These are phyloP conservation scores for Bombus pyrosoma DNA, from an alignment of 1,140 invertebrate genomes.

Conservation along the genomic window DNA sequence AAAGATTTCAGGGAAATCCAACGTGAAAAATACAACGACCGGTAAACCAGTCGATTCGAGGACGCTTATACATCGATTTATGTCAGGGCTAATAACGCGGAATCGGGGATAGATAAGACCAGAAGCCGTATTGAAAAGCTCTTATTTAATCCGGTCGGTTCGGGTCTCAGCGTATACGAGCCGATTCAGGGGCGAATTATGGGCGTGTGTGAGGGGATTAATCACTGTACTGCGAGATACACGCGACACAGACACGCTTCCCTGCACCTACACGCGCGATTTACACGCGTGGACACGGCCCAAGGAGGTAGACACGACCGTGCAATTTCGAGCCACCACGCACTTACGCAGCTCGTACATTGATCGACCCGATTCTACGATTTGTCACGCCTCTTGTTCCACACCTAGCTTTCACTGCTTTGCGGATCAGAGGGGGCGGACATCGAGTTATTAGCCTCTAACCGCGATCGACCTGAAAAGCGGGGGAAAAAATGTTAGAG, in stretches of 20 bases:
- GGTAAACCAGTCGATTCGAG: constrained; percentile 29
- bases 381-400: constrained; percentile 75
- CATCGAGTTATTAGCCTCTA: constrained; percentile 39
- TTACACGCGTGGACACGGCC: constrained; percentile 33
- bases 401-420: constrained; percentile 73
- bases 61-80: constrained; percentile 48
- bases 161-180: constrained; percentile 53
- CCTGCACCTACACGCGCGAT: constrained; percentile 23
- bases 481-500: background rate
- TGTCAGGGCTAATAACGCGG: constrained; percentile 57
- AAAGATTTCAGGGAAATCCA: background rate
- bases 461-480: background rate
- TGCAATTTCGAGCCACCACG: constrained; percentile 52
- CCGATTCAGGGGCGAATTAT: constrained; percentile 68
- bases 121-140: constrained; percentile 63
- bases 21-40: background rate
- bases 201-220: constrained; percentile 58
- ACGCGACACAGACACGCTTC: constrained; percentile 23
- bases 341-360: constrained; percentile 56
- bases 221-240: constrained; percentile 45
- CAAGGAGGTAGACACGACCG: constrained; percentile 33
- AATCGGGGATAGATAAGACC: constrained; percentile 60
- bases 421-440: constrained; percentile 60
- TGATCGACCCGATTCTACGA: constrained; percentile 72
- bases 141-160: constrained; percentile 57